Evolutionary conservation across 2,888 invertebrate genomes (phyloP).

Genomic region (Lamellibrachia columna): DNA sequence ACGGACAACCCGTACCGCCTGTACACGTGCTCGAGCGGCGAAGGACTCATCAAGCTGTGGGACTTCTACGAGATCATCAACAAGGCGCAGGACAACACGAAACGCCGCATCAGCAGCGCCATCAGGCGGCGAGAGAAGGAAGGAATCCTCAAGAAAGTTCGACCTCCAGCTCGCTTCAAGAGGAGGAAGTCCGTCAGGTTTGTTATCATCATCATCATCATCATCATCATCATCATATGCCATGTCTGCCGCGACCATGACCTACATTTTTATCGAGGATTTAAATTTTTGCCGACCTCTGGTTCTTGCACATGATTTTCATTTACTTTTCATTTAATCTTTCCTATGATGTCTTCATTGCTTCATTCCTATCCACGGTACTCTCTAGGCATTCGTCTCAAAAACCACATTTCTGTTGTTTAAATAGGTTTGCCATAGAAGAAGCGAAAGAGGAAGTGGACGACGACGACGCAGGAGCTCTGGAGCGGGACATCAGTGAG

Average conservation of each 20-base stretch:
- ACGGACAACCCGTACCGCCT: conserved; percentile 30
- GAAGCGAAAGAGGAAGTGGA: conserved; percentile 22
- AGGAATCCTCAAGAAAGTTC: not conserved
- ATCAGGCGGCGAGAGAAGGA: not conserved
- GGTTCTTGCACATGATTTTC: no score
- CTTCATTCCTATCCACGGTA: no score
- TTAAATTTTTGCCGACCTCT: no score
- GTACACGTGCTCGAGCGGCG: conserved; percentile 35
- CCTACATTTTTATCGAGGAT: no score
- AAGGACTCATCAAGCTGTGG: conserved; percentile 36
- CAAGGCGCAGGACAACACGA: not conserved
- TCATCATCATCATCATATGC: no score
- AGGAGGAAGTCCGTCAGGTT: conserved; percentile 29
- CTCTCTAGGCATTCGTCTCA: no score
- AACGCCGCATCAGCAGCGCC: not conserved
- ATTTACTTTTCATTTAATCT: no score
- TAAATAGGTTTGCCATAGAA: not conserved
- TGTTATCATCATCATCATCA: not conserved
- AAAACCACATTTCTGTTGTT: no score
- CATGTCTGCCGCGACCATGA: no score
- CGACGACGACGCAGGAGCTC: not conserved
- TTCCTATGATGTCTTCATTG: no score
- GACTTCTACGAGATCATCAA: conserved; percentile 28
- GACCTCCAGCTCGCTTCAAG: not conserved
- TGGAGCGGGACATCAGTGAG: conserved; percentile 19